Evolutionary conservation across 2,888 invertebrate species (phyloP), one percentile per base, ranked within the genome.

Genomic region (Heliconius ethilla): DNA sequence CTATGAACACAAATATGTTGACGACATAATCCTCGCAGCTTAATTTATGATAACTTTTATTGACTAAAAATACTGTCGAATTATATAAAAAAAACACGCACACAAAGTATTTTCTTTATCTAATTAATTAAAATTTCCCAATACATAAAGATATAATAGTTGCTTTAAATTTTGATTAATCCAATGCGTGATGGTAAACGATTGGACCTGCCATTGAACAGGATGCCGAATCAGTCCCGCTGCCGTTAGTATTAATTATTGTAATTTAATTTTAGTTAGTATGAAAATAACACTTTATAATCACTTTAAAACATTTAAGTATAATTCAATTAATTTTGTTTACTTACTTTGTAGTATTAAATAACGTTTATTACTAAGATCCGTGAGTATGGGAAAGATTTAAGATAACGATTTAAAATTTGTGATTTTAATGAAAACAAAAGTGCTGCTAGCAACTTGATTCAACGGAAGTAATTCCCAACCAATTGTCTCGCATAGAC

Each of bases 401-500:
- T 7, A 55, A 33, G 22, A 22, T 51, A 70, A 59, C 25, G 15
- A 33, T 29, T 72, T 33, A 9, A 59, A 72, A 59, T 33, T 33
- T 33, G 29, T 25, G 15, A 59, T 72, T 29, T 55, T 72, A 72
- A 59, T 55, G 29, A 70, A 70, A 51, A 55, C 22, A 55, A 72
- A 70, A 55, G 33, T 59, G n/a, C n/a, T 72, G n/a, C n/a, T 37
- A 29, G n/a, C 33, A 9, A 11, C 33, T 33, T 11, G 33, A 72
- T 59, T 33, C 59, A 15, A 72, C 72, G 33, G 72, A 72, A 59
- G 59, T 59, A 72, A 59, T 72, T 72, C 59, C 33, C 22, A 22
- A 72, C 72, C 55, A 72, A 72, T 59, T 72, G 59, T 59, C 59
- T 72, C n/a, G 18, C 33, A 72, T 29, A 55, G 55, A 70, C 29